These are phyloP conservation scores for Dioctria linearis DNA, from an alignment of 2,888 invertebrate species.

Conservation along the genomic window DNA sequence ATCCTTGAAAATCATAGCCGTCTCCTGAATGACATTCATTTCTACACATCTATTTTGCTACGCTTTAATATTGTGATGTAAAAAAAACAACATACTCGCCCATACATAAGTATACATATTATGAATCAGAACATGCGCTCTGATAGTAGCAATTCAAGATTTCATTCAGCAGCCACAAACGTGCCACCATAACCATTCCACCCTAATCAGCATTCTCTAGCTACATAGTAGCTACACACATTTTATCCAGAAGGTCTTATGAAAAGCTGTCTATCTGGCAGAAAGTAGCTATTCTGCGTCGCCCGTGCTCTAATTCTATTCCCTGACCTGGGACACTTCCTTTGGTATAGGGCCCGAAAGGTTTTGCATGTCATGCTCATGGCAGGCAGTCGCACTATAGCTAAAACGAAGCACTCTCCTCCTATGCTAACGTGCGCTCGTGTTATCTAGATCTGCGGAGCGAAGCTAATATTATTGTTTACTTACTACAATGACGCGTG, in stretches of 20 bases:
- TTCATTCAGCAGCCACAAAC: conserved; percentile 29
- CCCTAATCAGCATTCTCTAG: too few relatives aligned
- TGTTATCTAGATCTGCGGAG: not conserved
- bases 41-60: too few relatives aligned
- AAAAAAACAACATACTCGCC: too few relatives aligned
- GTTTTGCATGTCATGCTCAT: too few relatives aligned
- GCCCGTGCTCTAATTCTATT: not conserved
- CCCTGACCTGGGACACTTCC: conserved; percentile 40
- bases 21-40: conserved; percentile 28
- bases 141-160: not conserved
- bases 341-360: conserved; percentile 9
- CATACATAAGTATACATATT: too few relatives aligned
- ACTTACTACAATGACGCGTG: conserved; percentile 19
- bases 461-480: conserved; percentile 10
- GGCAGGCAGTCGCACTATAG: too few relatives aligned
- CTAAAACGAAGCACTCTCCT: too few relatives aligned
- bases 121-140: conserved; percentile 7
- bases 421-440: conserved; percentile 8
- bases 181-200: not conserved
- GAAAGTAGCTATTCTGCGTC: not conserved
- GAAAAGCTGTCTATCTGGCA: conserved; percentile 2
- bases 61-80: too few relatives aligned
- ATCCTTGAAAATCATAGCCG: conserved; percentile 34
- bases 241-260: not conserved
- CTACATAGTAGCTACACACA: too few relatives aligned